Evolutionary conservation across 2,113 vertebrate genomes (phyloP), one percentile per base, ranked within the genome.

Genomic region (Cryptomyrus ogoouensis): DNA sequence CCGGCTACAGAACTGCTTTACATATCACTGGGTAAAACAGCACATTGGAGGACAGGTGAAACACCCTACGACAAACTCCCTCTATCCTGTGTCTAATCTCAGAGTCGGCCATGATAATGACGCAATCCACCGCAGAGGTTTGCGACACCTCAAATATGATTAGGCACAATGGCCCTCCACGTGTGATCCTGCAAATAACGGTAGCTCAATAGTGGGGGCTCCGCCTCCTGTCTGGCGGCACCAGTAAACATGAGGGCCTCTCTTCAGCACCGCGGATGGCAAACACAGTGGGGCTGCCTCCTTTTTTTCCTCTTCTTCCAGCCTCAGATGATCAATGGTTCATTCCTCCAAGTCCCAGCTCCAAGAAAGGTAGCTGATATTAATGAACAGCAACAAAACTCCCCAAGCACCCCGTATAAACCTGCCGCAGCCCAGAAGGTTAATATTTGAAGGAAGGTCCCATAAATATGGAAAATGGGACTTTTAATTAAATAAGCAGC

Each of bases 401-500:
- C 91, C 92, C 93, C 94, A 91, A 91, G 91, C 95, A 94, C 95
- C 96, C 96, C 93, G 95, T 91, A 95, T 90, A 89, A 95, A 94
- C 93, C 95, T 89, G 93, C 93, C 93, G 94, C 95, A 94, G 95
- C 96, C 95, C 95, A 95, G 94, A 96, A 97, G 95, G 97, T 98
- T 98, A 97, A 98, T 97, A 97, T 97, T 98, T 97, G 97, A 98
- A 96, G 96, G 97, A 97, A 96, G 96, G 96, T 96, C 95, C 97
- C 97, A 98, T 98, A 99, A 98, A 99, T 98, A 98, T 96, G 96
- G 97, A 97, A 97, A 97, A 97, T 97, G 96, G 97, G 97, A 98
- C 97, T 98, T 98, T 98, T 99, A 98, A 99, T 99, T 98, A 99
- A 98, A 98, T 98, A 98, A 98, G 97, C 97, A 97, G 97, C 97